phyloP scores from a whole-genome alignment of 2,888 invertebrate species.

The Ecliptopera silaceata region DNA sequence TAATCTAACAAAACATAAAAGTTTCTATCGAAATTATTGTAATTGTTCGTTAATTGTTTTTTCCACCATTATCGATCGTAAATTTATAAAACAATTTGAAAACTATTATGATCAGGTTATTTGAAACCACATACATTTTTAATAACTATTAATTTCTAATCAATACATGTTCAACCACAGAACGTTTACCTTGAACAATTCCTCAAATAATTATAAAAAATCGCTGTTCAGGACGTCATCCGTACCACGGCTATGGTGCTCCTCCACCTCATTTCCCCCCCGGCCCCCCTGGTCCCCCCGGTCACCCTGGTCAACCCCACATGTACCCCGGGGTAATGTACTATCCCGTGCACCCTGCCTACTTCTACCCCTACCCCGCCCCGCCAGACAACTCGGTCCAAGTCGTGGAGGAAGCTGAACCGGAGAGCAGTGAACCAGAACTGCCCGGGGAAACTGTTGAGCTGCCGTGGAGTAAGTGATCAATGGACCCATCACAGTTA shows the following conservation, averaged over 20 bases:
- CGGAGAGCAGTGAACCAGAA: slow-evolving; percentile 59
- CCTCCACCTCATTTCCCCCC: slow-evolving; percentile 53
- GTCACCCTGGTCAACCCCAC: slow-evolving; percentile 41
- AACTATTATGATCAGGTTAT: not conserved
- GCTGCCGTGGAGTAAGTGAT: slow-evolving; percentile 77
- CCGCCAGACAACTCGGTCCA: slow-evolving; percentile 50
- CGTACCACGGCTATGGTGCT: slow-evolving; percentile 70
- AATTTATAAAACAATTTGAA: not conserved
- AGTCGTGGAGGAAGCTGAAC: slow-evolving; percentile 56
- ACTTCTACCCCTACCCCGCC: slow-evolving; percentile 69
- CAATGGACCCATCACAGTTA: slow-evolving; percentile 30
- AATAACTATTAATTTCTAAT: not conserved
- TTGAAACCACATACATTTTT: not conserved
- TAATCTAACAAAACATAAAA: too few species aligned
- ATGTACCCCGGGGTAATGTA: slow-evolving; percentile 60
- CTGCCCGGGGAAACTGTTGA: slow-evolving; percentile 77
- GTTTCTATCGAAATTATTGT: too few species aligned
- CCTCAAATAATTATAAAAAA: slow-evolving; percentile 40
- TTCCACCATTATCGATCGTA: not conserved
- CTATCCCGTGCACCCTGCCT: slow-evolving; percentile 74
- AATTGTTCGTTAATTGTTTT: too few species aligned
- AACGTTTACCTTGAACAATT: not conserved
- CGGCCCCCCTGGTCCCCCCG: slow-evolving; percentile 41
- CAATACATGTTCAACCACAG: too few species aligned
- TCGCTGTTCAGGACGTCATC: slow-evolving; percentile 60